Conservation (phyloP, 2,113 vertebrate species). For the Thinocorus orbignyianus region DNA sequence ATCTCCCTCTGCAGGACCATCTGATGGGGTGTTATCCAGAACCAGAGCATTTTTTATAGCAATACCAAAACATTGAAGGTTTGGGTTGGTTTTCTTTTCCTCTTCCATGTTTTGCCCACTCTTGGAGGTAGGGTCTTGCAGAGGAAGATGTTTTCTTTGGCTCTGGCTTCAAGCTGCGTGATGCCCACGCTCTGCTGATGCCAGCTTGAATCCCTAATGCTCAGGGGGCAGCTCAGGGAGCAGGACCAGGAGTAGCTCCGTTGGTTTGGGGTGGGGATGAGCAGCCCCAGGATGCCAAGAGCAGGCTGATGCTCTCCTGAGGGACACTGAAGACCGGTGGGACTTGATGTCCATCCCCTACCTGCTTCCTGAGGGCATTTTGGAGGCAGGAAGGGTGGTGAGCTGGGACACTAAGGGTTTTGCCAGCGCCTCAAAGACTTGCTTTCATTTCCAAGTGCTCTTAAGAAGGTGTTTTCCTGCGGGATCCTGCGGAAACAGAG, state of each 20-base stretch:
- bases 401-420: not conserved
- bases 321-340: rapidly evolving
- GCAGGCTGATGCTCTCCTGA: rapidly evolving
- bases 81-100: not conserved
- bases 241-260: not conserved
- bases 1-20: too few species aligned
- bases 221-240: not conserved
- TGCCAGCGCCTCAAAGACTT: not conserved
- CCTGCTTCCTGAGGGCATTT: not conserved
- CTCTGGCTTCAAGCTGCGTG: rapidly evolving
- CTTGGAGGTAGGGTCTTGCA: not conserved
- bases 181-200: not conserved
- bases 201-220: not conserved
- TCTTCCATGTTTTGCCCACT: not conserved
- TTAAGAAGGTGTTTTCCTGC: not conserved
- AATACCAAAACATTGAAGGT: not conserved
- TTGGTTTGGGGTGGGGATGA: not conserved
- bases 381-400: not conserved
- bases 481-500: not conserved
- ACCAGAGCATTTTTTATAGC: not conserved
- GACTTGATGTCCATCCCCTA: not conserved
- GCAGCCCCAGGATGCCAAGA: not conserved
- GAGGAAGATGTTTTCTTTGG: not conserved
- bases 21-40: not conserved
- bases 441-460: not conserved